Conservation (phyloP, 2,113 vertebrate species). For the Centropus bengalensis region DNA sequence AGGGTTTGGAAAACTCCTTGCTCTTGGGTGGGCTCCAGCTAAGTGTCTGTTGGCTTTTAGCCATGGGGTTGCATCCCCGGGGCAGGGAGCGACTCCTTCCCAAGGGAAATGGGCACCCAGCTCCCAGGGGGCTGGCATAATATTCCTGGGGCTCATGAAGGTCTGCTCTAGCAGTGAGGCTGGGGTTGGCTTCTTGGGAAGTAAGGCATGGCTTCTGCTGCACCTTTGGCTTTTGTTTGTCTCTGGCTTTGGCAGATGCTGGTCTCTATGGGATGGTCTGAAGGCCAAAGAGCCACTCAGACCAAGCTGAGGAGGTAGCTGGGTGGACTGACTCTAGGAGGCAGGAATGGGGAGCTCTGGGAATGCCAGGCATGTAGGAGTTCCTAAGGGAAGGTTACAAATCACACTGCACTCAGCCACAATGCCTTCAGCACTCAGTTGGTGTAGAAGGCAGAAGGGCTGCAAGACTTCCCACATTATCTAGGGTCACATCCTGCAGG, state of each 20-base stretch:
- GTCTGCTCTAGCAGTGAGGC: background rate
- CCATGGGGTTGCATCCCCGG: background rate
- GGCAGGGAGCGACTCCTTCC: background rate
- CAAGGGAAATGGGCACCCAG: background rate
- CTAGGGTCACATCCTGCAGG: slow-evolving; percentile 21
- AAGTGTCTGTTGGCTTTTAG: background rate
- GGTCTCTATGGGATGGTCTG: background rate
- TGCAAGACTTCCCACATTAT: background rate
- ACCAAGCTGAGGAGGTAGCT: background rate
- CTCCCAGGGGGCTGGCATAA: background rate
- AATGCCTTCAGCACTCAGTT: background rate
- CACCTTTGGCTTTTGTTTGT: background rate
- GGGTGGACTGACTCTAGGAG: background rate
- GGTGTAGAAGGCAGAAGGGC: background rate
- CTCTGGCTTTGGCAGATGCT: background rate
- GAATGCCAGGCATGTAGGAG: background rate
- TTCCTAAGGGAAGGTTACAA: background rate
- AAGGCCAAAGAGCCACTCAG: background rate
- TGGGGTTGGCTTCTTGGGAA: background rate
- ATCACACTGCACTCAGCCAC: background rate
- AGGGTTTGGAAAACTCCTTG: slow-evolving; percentile 33
- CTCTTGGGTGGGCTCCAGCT: slow-evolving; percentile 8
- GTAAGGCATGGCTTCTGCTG: background rate
- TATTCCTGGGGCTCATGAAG: background rate
- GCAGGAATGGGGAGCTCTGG: background rate